Conservation (phyloP, 1,140 invertebrate species). For the Euglossa dilemma region DNA sequence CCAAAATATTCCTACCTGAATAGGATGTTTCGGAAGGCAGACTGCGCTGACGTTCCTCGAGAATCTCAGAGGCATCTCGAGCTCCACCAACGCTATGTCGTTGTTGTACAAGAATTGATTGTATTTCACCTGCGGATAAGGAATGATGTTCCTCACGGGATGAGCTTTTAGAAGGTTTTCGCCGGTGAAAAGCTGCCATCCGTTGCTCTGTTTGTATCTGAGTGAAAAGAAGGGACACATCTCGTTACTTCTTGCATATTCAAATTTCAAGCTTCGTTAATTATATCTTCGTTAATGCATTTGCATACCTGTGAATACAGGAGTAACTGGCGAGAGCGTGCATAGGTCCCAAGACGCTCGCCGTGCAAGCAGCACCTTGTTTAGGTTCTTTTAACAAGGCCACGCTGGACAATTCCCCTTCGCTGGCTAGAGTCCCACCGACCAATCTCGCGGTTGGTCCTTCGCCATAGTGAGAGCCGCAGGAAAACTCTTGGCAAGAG, state of each 20-base stretch:
- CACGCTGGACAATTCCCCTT: slow-evolving; percentile 84
- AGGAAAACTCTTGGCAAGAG: slow-evolving; percentile 84
- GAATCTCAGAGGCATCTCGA: slow-evolving; percentile 82
- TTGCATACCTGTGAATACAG: slow-evolving; percentile 82
- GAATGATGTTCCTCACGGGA: slow-evolving; percentile 81
- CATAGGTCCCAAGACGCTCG: slow-evolving; percentile 84
- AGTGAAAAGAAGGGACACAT: slow-evolving; percentile 15
- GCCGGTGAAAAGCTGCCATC: slow-evolving; percentile 81
- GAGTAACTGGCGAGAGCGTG: slow-evolving; percentile 85
- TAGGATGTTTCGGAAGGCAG: slow-evolving; percentile 82
- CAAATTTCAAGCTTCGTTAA: not conserved
- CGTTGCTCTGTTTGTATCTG: slow-evolving; percentile 77
- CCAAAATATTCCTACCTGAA: slow-evolving; percentile 70
- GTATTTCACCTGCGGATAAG: slow-evolving; percentile 85
- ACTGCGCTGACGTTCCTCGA: slow-evolving; percentile 83
- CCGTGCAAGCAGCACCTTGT: slow-evolving; percentile 83
- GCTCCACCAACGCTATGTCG: slow-evolving; percentile 84
- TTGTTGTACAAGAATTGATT: slow-evolving; percentile 85
- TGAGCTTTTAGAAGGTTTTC: slow-evolving; percentile 76
- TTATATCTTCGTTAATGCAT: not conserved
- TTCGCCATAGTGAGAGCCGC: slow-evolving; percentile 79
- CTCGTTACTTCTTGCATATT: not conserved
- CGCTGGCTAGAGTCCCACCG: slow-evolving; percentile 81
- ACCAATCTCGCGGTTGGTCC: slow-evolving; percentile 80
- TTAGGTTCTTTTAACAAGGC: slow-evolving; percentile 83